Evolutionary conservation across 2,113 vertebrate species (phyloP).

Genomic region (Gobio gobio): DNA sequence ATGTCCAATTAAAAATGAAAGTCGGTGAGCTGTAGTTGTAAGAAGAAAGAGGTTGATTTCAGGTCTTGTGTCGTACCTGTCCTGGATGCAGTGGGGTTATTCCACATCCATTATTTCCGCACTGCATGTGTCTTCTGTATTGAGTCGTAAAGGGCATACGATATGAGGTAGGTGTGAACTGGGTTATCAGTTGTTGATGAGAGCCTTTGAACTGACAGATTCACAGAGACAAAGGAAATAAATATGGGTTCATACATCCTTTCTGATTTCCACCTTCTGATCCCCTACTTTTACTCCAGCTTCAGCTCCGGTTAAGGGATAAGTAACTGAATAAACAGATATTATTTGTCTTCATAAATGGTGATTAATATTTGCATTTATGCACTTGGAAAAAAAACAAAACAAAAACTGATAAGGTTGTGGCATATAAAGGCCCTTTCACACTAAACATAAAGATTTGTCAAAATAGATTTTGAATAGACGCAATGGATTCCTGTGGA

Average conservation of each 20-base stretch:
- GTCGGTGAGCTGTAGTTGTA: neutral
- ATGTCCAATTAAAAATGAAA: slow-evolving; percentile 48
- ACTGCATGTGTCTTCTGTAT: slow-evolving; percentile 51
- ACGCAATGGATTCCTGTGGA: no score
- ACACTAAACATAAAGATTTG: neutral
- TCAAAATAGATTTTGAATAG: no score
- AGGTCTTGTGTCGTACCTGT: neutral
- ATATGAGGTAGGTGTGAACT: slow-evolving; percentile 47
- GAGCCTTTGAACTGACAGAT: slow-evolving; percentile 68
- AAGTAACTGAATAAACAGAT: neutral
- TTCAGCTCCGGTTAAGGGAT: slow-evolving; percentile 35
- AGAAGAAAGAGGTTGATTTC: neutral
- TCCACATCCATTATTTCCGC: slow-evolving; percentile 5
- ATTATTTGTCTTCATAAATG: neutral
- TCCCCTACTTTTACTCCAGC: slow-evolving; percentile 4
- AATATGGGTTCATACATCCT: slow-evolving; percentile 39
- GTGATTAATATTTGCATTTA: neutral
- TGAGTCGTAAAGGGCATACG: slow-evolving; percentile 56
- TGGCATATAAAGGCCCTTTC: neutral
- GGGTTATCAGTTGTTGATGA: slow-evolving; percentile 49
- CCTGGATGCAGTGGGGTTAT: neutral
- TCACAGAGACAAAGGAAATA: slow-evolving; percentile 61
- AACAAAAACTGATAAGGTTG: neutral
- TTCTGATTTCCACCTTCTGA: slow-evolving; percentile 15
- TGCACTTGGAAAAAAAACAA: neutral